Evolutionary conservation across 2,888 invertebrate species (phyloP).

Genomic region (Orthosia incerta): DNA sequence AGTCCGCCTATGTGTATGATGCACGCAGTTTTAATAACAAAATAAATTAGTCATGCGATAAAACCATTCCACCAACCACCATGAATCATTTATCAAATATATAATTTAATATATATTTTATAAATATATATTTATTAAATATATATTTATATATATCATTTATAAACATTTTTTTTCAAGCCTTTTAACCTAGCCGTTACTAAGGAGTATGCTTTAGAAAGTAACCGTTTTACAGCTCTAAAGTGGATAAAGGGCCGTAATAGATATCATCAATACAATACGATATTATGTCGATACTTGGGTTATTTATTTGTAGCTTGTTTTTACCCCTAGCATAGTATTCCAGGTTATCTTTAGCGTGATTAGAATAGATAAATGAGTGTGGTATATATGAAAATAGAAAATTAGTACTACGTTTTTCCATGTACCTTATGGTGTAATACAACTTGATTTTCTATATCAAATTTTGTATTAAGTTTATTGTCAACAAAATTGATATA

Average conservation of each 20-base stretch:
- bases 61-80: too few relatives aligned
- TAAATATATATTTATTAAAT: too few relatives aligned
- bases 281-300: background rate
- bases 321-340: background rate
- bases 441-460: conserved; percentile 3
- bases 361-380: conserved; percentile 43
- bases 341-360: conserved; percentile 28
- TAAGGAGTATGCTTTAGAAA: too few relatives aligned
- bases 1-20: too few relatives aligned
- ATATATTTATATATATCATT: too few relatives aligned
- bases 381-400: conserved; percentile 14
- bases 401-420: conserved; percentile 9
- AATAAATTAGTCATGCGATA: too few relatives aligned
- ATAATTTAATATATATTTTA: too few relatives aligned
- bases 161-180: too few relatives aligned
- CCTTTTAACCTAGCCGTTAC: too few relatives aligned
- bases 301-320: conserved; percentile 28
- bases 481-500: background rate
- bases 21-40: too few relatives aligned
- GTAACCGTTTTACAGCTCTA: too few relatives aligned
- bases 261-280: background rate
- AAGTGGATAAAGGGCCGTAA: background rate
- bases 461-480: background rate
- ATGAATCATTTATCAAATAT: too few relatives aligned
- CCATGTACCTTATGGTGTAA: background rate